Evolutionary conservation across 2,888 invertebrate genomes (phyloP), one percentile per base, ranked within the genome.

Genomic region (Drosophila prolongata): DNA sequence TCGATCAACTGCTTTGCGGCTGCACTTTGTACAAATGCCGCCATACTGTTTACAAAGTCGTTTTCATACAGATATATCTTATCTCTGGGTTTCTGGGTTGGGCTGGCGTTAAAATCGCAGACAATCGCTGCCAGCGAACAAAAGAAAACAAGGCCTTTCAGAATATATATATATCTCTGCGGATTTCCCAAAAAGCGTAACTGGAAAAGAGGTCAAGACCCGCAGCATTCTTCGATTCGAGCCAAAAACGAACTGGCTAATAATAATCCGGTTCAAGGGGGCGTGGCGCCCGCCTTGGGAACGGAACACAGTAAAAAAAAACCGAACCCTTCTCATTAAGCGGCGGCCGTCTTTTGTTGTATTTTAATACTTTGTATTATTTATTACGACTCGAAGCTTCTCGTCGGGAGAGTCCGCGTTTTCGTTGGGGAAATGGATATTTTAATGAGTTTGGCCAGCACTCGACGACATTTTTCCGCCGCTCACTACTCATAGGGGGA

Each of bases 391-490:
- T 40, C 19, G 24, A 38, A 37, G 53, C 47, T 47, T 24, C 3
- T 19, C 27, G 27, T 47, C 10, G 62, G 16, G 42, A 47, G 27
- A 46, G 44, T 46, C 27, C n/a, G 46, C 46, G 4, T 27, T 27
- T 40, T 47, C 16, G 9, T 13, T 6, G 16, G 56, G 67, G 38
- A 68, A 66, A 52, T 57, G 44, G 59, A 66, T 75, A 79, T 78
- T 79, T 79, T 79, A 80, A 80, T 75, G 81, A 79, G 77, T 80
- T 83, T 72, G 53, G 60, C 67, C 65, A 70, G 53, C 79, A 77
- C 71, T 69, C 56, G 81, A 68, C 61, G 79, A 81, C 79, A 83
- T 77, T 77, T 68, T 62, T 11, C 47, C 73, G 6, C 66, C 69
- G 69, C 74, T 37, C 76, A 69, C 54, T 50, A 60, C 46, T 69